Evolutionary conservation across 2,888 invertebrate species (phyloP), one percentile per base, ranked within the genome.

Genomic region (Leptopterna dolabrata): DNA sequence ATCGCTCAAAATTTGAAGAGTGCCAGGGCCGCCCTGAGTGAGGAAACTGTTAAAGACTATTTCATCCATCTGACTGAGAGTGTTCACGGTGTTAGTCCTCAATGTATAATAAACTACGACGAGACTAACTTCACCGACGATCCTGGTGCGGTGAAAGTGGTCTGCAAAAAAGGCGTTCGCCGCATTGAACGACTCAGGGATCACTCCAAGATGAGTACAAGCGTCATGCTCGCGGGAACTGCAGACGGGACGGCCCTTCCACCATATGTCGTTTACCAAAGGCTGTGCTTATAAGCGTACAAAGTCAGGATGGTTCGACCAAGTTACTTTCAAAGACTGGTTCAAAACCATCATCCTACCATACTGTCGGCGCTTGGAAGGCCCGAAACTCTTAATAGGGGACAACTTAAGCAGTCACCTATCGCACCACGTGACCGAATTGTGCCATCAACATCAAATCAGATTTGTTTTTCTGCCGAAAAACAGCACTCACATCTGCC

Each of bases 231-330:
- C 87, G 90, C 90, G 89, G 91, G 90, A 1, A 90, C 89, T 88
- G 91, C 91, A 4, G 86, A 41, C 14, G 92, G 92, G 7, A 85
- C 89, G 83, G 16, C 90, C 11, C 86, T 91, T 7, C 91, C 91
- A 41, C 90, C 90, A 6, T 91, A 91, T 89, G 90, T 91, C 19
- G 90, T 91, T 16, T 91, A 91, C 87, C 91, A 91, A 89, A 71
- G 89, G 90, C 87, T 87, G 90, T 86, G 84, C 91, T 9, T 92
- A 91, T 87, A 92, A 91, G 88, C 87, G 91, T n/a, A 90, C 91
- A 7, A 90, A 90, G 86, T 90, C 89, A 87, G 91, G 91, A 1
- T 92, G 91, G 91, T 91, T 91, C 88, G 91, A 92, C 81, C 24
- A 76, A 19, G 27, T n/a, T n/a, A 43, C n/a, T 71, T 91, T 92